Conservation (phyloP, 2,797 vertebrate species). For the Hyperoplus immaculatus region DNA sequence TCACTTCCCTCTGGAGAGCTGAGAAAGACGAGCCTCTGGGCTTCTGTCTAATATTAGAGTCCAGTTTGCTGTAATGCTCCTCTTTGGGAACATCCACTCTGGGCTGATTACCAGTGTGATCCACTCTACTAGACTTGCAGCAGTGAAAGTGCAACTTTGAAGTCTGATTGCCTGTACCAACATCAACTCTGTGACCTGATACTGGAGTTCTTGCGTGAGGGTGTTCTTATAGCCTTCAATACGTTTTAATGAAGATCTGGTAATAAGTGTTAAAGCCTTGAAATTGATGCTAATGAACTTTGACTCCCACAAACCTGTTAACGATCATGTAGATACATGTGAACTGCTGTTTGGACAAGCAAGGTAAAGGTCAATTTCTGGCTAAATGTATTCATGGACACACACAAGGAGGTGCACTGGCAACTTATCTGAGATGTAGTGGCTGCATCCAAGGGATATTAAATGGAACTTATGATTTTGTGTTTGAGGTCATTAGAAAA, state of each 20-base stretch:
- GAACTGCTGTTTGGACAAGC: not conserved
- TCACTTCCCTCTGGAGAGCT: constrained; percentile 26
- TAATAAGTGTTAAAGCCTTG: constrained; percentile 4
- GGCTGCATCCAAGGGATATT: not conserved
- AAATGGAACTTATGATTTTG: not conserved
- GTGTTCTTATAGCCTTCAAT: not conserved
- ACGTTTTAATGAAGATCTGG: constrained; percentile 25
- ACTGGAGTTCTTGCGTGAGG: constrained; percentile 5
- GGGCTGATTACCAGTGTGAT: constrained; percentile 69
- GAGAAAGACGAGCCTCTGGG: constrained; percentile 18
- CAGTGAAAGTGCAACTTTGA: constrained; percentile 53
- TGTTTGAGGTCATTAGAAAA: not conserved
- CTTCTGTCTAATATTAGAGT: constrained; percentile 68
- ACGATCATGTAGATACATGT: not conserved
- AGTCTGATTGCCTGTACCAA: constrained; percentile 31
- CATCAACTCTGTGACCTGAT: constrained; percentile 31
- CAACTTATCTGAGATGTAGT: not conserved
- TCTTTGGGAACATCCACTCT: constrained; percentile 75
- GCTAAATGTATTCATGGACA: not conserved
- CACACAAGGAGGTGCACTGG: not conserved
- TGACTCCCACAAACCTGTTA: not conserved
- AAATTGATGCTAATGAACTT: constrained; percentile 5
- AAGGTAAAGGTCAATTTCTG: constrained; percentile 1
- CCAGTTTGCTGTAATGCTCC: constrained; percentile 49
- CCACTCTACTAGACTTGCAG: constrained; percentile 50